Base-by-base conservation (phyloP, 2,797 vertebrate species). In the Sebastes steindachneri region DNA sequence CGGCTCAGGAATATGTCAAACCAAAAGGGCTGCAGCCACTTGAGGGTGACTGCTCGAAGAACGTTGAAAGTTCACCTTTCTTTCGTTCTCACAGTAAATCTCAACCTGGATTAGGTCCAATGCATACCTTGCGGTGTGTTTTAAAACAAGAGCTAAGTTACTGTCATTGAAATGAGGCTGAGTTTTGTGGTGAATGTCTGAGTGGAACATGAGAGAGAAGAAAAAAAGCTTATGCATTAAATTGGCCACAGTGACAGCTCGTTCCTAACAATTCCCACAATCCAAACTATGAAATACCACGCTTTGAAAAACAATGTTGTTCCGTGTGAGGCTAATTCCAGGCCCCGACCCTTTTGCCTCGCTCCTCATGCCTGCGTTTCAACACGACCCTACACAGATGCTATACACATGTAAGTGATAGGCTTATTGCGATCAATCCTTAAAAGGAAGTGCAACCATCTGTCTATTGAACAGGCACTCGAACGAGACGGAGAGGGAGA, bases 371-470 rank as follows among this genome's bases (percentile, higher is more conserved):
- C 54, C 77, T 83, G 66, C 59, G 75, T 83, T 90, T 55, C 35
- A 77, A 17, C 73, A 69, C 85, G 86, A 74, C 70, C 84, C 74
- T 77, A 78, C 88, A 85, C 88, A 92, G 87, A 92, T 90, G 85
- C 89, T 92, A 89, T 83, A 89, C 92, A 90, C 92, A 86, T 94
- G 87, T 87, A 89, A 88, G 83, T 83, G 79, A 93, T 90, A 92
- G 86, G 64, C 85, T 53, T 85, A 81, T 90, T 86, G 85, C 86
- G 77, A 94, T 92, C 93, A 93, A 90, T 80, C 95, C 95, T 93
- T 96, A 96, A 96, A 96, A 95, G 95, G 96, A 93, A 95, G 92
- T 76, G 73, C 89, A 88, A 89, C 91, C 86, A 90, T 91, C 91
- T 79, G 92, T 89, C 90, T 88, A 92, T 92, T 87, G 92, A 92